These are phyloP conservation scores for Cirrhinus molitorella DNA, from an alignment of 2,797 vertebrate genomes.

Conservation along the genomic window DNA sequence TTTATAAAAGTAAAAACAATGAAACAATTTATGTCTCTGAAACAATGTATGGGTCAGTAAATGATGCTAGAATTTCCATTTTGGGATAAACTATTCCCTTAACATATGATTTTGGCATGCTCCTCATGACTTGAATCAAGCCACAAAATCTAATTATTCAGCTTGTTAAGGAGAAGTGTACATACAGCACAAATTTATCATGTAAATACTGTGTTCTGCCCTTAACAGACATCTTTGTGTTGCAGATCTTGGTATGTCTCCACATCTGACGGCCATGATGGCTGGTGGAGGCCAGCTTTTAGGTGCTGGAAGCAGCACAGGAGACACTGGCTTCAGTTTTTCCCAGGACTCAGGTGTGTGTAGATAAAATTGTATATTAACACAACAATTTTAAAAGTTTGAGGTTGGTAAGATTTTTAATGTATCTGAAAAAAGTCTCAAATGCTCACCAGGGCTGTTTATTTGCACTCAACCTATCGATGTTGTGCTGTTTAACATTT, in stretches of 20 bases:
- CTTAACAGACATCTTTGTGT: constrained; percentile 45
- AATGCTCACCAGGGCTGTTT: background rate
- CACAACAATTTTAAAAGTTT: background rate
- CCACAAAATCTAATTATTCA: no score
- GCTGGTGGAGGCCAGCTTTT: constrained; percentile 86
- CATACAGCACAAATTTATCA: background rate
- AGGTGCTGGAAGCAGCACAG: constrained; percentile 94
- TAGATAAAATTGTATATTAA: background rate
- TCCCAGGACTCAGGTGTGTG: constrained; percentile 90
- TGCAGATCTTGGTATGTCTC: constrained; percentile 93
- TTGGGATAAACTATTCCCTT: no score
- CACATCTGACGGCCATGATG: constrained; percentile 94
- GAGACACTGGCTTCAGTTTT: constrained; percentile 95
- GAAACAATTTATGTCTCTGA: no score
- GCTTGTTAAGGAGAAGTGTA: no score
- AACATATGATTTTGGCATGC: no score
- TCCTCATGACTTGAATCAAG: no score
- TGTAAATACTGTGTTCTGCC: background rate
- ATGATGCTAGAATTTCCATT: no score
- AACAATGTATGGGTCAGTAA: no score
- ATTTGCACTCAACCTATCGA: background rate
- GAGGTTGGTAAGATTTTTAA: background rate
- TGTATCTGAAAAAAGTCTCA: background rate
- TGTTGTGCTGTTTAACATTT: background rate
- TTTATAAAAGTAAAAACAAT: no score